phyloP scores from a whole-genome alignment of 2,888 invertebrate species.

The Conops quadrifasciatus region DNA sequence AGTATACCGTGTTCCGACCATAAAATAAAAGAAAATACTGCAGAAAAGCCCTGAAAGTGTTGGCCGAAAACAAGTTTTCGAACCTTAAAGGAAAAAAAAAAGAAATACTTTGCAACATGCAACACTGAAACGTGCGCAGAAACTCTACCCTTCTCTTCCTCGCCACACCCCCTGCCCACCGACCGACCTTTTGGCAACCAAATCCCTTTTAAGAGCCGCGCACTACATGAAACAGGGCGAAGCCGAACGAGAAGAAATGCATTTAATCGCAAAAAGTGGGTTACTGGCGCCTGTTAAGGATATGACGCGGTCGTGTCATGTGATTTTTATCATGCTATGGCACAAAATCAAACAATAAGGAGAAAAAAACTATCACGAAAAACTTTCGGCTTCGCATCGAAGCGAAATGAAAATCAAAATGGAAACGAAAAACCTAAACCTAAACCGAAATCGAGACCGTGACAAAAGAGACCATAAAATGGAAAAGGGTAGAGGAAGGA shows the following conservation, averaged over 20 bases:
- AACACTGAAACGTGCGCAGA: neutral
- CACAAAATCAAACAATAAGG: constrained; percentile 28
- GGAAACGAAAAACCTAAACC: no score
- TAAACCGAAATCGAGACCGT: no score
- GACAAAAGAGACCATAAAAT: no score
- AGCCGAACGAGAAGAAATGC: constrained; percentile 4
- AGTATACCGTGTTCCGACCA: no score
- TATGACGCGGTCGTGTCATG: constrained; percentile 49
- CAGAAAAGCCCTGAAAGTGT: neutral
- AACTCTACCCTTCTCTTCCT: neutral
- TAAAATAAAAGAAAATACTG: neutral
- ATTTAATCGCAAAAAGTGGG: constrained; percentile 35
- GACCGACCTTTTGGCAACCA: neutral
- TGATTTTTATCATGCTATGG: constrained; percentile 46
- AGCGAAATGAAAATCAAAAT: no score
- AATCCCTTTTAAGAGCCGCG: neutral
- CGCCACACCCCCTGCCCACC: no score
- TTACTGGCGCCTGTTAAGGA: constrained; percentile 50
- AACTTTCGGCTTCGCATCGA: no score
- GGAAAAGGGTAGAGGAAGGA: no score
- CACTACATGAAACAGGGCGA: neutral
- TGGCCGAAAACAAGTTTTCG: neutral
- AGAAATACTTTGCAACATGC: neutral
- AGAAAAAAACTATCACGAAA: no score
- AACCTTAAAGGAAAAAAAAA: constrained; percentile 6